Percentiles rank a stretch among this genome's conserved stretches.
Conservation (phyloP, 2,797 vertebrate species). For the Falco biarmicus region DNA sequence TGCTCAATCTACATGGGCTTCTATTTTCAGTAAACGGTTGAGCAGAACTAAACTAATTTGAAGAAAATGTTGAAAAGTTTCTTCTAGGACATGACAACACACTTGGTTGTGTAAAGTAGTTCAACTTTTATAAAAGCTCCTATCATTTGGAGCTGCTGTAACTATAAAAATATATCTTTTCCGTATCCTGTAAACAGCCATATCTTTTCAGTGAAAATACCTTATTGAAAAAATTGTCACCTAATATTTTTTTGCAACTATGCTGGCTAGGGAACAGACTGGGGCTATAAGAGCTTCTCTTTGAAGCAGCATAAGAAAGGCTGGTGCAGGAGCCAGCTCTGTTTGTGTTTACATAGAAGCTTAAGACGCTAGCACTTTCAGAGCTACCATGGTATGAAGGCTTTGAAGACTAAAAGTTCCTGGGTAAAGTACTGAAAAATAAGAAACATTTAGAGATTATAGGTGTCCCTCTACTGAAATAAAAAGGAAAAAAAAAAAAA, state of each 20-base stretch:
- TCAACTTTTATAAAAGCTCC: background rate
- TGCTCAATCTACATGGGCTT: background rate
- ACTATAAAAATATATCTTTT: background rate
- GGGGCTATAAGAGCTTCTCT: background rate
- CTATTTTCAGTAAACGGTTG: background rate
- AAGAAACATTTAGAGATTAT: background rate
- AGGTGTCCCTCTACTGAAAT: fast-evolving
- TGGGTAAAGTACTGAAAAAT: background rate
- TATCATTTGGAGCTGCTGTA: background rate
- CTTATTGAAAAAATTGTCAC: background rate
- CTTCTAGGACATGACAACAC: background rate
- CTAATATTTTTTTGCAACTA: background rate
- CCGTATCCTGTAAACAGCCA: background rate
- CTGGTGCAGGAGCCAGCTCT: background rate
- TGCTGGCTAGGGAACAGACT: background rate
- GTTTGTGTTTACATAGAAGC: background rate
- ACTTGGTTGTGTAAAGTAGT: background rate
- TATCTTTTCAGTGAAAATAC: background rate
- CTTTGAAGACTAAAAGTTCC: background rate
- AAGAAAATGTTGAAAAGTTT: background rate
- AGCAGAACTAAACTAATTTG: conserved; percentile 17
- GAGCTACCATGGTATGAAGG: background rate
- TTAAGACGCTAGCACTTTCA: background rate
- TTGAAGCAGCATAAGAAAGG: background rate
- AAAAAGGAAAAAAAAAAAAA: background rate